Percentiles rank a stretch among this genome's conserved stretches.
phyloP scores from a whole-genome alignment of 2,113 vertebrate genomes.

The Psephotus haematonotus region DNA sequence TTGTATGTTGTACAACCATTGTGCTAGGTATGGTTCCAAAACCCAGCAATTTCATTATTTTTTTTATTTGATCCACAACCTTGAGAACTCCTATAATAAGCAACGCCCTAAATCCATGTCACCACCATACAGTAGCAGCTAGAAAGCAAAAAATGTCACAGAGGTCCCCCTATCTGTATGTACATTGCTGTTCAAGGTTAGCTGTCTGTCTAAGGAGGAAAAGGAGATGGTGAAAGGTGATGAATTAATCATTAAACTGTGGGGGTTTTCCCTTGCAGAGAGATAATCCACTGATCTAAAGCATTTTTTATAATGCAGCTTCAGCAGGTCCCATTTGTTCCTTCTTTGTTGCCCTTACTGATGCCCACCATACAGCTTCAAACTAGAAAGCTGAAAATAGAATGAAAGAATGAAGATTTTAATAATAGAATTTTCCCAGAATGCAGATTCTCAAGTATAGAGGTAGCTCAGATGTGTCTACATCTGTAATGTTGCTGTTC shows the following conservation, averaged over 20 bases:
- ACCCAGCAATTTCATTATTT: neutral
- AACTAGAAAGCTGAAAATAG: neutral
- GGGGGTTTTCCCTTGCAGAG: neutral
- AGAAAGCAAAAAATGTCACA: neutral
- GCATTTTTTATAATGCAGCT: neutral
- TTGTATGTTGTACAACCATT: neutral
- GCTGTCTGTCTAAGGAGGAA: neutral
- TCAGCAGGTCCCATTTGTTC: neutral
- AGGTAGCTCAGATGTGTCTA: neutral
- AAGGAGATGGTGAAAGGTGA: neutral
- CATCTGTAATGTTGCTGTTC: neutral
- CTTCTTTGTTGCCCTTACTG: neutral
- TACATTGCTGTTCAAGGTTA: neutral
- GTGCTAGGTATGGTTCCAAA: neutral
- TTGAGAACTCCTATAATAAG: neutral
- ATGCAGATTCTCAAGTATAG: neutral
- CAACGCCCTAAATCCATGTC: neutral
- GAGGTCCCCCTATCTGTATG: rapidly evolving
- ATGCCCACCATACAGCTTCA: neutral
- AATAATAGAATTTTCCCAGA: neutral
- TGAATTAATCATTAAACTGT: neutral
- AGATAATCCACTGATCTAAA: neutral
- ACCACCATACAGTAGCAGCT: neutral
- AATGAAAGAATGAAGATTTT: neutral
- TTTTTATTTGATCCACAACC: neutral